Evolutionary conservation across 2,113 vertebrate genomes (phyloP), one percentile per base, ranked within the genome.

Genomic region (Zosterops pallidus): DNA sequence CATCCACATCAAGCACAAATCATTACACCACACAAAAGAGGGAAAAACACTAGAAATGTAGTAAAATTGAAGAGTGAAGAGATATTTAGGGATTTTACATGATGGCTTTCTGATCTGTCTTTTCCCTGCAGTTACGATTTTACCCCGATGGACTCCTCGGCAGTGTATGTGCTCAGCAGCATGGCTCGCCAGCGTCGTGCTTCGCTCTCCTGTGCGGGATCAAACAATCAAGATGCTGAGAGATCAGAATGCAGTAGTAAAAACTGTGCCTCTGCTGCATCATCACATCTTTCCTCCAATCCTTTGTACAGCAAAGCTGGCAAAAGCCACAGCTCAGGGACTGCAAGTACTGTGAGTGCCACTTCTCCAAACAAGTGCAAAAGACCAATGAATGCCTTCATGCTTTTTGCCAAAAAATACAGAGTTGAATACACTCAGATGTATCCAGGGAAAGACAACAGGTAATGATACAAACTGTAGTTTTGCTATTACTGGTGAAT

Each of bases 371-470:
- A 98, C 94, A 99, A 99, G 98, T 99, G 99, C 99, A 99, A 99
- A 98, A 99, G 99, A 98, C 99, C 99, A 98, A 99, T 99, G 99
- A 99, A 99, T 97, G 99, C 99, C 98, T 99, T 99, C 98, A 99
- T 99, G 99, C 99, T 99, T 93, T 99, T 99, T 93, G 99, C 99
- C 98, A 99, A 99, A 99, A 99, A 99, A 94, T 99, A 99, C 98
- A 98, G 99, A 98, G 99, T 99, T 96, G 99, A 99, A 98, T 99
- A 99, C 97, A 99, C 99, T 72, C 99, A 99, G 97, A 99, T 99
- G 99, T 99, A 99, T 97, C 99, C 99, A 97, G 99, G 99, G 96
- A 99, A 99, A 97, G 99, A 99, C 97, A 99, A 99, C 99, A 99
- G 99, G 99, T 99, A 97, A 95, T 90, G 77, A 55, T 53, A 42